A percentile compares a stretch with the other conserved stretches of the same genome.
Evolutionary conservation across 2,797 vertebrate genomes (phyloP).

Genomic region (Eulemur mongoz): DNA sequence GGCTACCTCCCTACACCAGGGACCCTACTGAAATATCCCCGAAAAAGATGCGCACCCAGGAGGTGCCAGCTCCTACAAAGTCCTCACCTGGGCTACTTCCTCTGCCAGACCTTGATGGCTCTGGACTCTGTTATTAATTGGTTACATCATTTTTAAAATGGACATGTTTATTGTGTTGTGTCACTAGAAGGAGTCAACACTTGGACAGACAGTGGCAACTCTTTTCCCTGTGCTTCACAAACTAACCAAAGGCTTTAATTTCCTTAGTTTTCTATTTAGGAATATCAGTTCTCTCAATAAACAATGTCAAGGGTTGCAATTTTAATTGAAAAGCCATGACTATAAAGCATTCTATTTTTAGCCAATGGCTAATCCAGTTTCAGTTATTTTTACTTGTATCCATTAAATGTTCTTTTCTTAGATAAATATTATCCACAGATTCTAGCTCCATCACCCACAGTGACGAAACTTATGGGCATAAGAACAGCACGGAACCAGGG

Average conservation of each 20-base stretch:
- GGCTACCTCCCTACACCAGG: neutral
- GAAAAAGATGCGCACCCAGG: neutral
- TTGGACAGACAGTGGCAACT: neutral
- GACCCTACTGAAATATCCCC: neutral
- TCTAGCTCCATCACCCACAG: neutral
- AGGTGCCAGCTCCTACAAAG: neutral
- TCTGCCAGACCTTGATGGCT: neutral
- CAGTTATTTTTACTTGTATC: neutral
- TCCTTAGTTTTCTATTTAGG: constrained; percentile 31
- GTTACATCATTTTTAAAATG: neutral
- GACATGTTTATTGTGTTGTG: neutral
- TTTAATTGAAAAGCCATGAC: neutral
- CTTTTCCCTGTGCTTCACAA: neutral
- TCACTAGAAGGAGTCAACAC: neutral
- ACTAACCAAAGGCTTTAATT: constrained; percentile 8
- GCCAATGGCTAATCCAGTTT: neutral
- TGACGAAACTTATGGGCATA: neutral
- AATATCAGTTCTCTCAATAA: neutral
- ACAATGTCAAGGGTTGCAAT: constrained; percentile 31
- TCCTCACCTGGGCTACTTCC: neutral
- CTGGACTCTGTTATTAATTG: neutral
- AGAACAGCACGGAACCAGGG: fast-evolving
- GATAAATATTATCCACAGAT: neutral
- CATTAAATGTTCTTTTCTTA: neutral
- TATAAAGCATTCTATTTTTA: constrained; percentile 44